Percentiles rank a stretch among this genome's conserved stretches.
Conservation (phyloP, 2,888 invertebrate species). For the Odontothrips loti region DNA sequence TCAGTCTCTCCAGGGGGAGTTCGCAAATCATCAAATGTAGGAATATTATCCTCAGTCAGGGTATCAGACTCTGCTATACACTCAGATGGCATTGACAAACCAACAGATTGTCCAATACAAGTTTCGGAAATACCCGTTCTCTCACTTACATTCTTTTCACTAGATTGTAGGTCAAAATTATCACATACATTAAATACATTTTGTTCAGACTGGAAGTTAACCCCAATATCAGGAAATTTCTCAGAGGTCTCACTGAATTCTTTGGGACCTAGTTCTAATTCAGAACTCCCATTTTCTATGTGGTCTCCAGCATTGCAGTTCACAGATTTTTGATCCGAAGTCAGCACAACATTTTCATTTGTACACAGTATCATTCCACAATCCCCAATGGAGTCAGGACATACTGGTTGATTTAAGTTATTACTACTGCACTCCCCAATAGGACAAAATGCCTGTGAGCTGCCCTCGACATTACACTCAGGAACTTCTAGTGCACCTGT, state of each 20-base stretch:
- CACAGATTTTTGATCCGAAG: no score
- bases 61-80: background rate
- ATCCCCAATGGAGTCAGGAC: no score
- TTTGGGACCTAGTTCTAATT: no score
- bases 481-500: background rate
- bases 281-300: no score
- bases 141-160: background rate
- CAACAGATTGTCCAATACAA: background rate
- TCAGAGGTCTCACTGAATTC: background rate
- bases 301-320: no score
- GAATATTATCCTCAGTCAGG: slow-evolving; percentile 11
- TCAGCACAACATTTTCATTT: no score
- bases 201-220: background rate
- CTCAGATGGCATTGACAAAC: background rate
- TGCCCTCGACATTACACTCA: background rate
- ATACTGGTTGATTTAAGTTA: no score
- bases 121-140: background rate
- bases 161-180: background rate
- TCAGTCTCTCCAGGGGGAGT: slow-evolving; percentile 8
- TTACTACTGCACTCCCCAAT: no score
- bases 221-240: background rate
- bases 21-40: slow-evolving; percentile 31
- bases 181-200: background rate
- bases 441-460: no score
- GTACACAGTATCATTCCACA: no score